Conservation (phyloP, 2,797 vertebrate genomes). For the Sebastes kiyomatsui region DNA sequence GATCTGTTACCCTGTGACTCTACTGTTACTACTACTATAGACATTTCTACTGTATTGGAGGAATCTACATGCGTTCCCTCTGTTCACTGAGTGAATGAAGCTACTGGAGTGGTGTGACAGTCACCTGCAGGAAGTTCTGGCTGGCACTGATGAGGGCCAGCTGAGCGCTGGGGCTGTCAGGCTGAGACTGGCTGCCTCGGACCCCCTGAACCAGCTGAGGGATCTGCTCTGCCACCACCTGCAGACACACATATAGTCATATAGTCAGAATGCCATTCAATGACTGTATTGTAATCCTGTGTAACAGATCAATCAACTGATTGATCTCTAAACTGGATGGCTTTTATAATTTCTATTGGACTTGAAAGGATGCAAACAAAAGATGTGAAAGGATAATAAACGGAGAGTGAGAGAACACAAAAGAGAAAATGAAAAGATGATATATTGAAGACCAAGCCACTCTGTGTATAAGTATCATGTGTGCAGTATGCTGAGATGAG, state of each 20-base stretch:
- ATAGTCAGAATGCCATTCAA: neutral
- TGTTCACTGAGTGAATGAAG: neutral
- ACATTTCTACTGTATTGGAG: neutral
- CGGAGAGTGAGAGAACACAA: neutral
- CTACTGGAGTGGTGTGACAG: neutral
- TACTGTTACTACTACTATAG: neutral
- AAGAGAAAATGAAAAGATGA: neutral
- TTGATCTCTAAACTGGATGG: neutral
- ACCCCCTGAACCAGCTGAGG: constrained; percentile 96
- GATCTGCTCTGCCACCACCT: constrained; percentile 97
- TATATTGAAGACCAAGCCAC: neutral
- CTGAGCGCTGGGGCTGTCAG: constrained; percentile 95
- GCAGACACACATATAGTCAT: neutral
- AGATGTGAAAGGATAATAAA: neutral
- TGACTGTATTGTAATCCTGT: neutral
- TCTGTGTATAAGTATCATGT: neutral
- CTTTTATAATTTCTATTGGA: neutral
- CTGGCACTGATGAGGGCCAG: constrained; percentile 94
- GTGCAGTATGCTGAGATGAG: neutral
- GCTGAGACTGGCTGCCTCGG: constrained; percentile 95
- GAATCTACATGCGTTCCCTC: neutral
- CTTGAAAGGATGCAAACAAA: neutral
- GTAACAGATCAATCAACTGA: neutral
- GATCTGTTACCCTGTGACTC: neutral
- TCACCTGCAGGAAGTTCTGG: constrained; percentile 97